Percentiles rank a stretch among this genome's conserved stretches.
Conservation (phyloP, 2,113 vertebrate genomes). For the Montifringilla adamsi region DNA sequence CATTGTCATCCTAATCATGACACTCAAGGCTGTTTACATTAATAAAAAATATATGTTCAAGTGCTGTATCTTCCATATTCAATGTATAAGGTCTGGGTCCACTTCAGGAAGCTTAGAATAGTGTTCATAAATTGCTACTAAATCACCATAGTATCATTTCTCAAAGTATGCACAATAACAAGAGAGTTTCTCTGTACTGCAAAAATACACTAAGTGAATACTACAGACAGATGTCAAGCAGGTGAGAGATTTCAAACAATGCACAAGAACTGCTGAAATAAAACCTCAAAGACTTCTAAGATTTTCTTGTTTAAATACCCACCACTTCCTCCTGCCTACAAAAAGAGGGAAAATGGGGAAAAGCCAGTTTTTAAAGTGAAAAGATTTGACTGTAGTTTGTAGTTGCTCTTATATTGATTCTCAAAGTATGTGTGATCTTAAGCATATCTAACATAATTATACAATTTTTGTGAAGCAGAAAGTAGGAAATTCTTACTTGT, state of each 20-base stretch:
- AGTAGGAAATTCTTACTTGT: background rate
- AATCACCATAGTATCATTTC: background rate
- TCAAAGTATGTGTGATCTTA: background rate
- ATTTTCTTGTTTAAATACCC: background rate
- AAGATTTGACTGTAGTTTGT: background rate
- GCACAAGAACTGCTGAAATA: background rate
- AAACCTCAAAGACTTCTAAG: background rate
- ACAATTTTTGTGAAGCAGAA: background rate
- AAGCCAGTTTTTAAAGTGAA: background rate
- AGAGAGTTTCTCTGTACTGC: background rate
- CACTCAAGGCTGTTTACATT: background rate
- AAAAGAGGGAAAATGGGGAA: background rate
- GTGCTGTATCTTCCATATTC: background rate
- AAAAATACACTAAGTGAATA: background rate
- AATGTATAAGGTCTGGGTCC: fast-evolving
- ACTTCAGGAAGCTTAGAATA: background rate
- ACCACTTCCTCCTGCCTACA: background rate
- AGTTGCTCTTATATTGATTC: background rate
- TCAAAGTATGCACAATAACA: background rate
- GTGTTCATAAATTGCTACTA: background rate
- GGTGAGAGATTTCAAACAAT: background rate
- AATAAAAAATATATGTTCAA: background rate
- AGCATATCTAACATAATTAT: background rate
- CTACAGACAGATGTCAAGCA: background rate
- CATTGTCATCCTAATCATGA: background rate